These are phyloP conservation scores for Aurelia aurita DNA, from an alignment of 30 jellyfish, hydroid and myxozoan species.

Conservation along the genomic window DNA sequence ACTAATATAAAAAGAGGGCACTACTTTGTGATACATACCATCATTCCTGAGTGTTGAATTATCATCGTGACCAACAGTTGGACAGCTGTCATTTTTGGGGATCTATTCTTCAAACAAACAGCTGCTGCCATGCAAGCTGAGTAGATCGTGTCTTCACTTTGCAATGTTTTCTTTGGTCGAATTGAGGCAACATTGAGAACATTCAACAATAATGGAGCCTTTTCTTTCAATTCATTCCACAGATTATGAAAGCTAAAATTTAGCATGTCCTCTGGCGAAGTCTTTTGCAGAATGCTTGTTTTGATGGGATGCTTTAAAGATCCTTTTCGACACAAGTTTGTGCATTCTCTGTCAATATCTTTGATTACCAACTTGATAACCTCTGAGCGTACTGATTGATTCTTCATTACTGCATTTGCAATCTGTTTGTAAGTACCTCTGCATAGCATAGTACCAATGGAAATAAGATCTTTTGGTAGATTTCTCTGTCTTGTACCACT, in stretches of 20 bases:
- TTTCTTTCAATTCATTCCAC: neutral
- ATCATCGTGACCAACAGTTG: too few species aligned
- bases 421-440: slow-evolving; percentile 19
- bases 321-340: neutral
- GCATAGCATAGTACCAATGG: neutral
- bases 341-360: slow-evolving; percentile 14
- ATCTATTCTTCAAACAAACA: too few species aligned
- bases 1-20: too few species aligned
- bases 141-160: too few species aligned
- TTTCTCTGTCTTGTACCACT: too few species aligned
- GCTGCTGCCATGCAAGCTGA: too few species aligned
- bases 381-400: neutral
- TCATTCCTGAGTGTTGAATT: too few species aligned
- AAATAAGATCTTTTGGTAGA: neutral
- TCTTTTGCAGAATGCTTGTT: slow-evolving; percentile 6
- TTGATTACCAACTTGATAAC: neutral
- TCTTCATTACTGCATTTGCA: slow-evolving; percentile 18
- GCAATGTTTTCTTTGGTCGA: neutral
- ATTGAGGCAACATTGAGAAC: slow-evolving; percentile 10
- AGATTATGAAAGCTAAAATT: slow-evolving; percentile 5
- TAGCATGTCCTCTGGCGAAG: slow-evolving; percentile 4
- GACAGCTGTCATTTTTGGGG: too few species aligned
- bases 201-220: slow-evolving; percentile 4
- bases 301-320: neutral
- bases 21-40: too few species aligned